phyloP scores from a whole-genome alignment of 2,888 invertebrate genomes.

The Oxycera nigricornis region DNA sequence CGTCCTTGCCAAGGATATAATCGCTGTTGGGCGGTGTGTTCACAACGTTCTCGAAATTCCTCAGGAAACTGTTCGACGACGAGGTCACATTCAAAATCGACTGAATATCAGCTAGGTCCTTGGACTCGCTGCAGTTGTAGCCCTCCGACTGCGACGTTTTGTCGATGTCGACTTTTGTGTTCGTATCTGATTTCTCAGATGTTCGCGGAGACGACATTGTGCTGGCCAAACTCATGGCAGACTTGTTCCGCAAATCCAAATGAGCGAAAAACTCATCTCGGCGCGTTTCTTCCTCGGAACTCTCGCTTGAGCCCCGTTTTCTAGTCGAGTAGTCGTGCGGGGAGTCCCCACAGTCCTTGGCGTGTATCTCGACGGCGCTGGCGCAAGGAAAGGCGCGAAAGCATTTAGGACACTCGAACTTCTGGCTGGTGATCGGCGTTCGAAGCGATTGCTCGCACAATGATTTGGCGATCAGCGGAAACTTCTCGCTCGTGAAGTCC shows the following conservation, averaged over 20 bases:
- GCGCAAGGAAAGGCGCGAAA: slow-evolving; percentile 74
- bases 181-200: slow-evolving; percentile 56
- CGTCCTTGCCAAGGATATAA: slow-evolving; percentile 62
- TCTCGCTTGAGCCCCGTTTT: slow-evolving; percentile 48
- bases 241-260: slow-evolving; percentile 77
- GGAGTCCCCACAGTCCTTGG: slow-evolving; percentile 63
- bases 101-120: slow-evolving; percentile 85
- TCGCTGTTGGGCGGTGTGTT: slow-evolving; percentile 61
- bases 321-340: slow-evolving; percentile 50
- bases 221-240: slow-evolving; percentile 65
- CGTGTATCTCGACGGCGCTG: slow-evolving; percentile 73
- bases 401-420: slow-evolving; percentile 75
- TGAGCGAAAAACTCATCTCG: slow-evolving; percentile 84
- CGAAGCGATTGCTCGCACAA: slow-evolving; percentile 73
- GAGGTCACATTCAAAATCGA: slow-evolving; percentile 82
- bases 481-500: slow-evolving; percentile 82
- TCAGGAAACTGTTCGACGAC: slow-evolving; percentile 69
- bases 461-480: slow-evolving; percentile 77
- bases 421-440: slow-evolving; percentile 66
- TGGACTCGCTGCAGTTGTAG: slow-evolving; percentile 60
- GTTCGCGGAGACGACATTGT: slow-evolving; percentile 58
- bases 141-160: slow-evolving; percentile 13
- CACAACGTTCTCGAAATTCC: slow-evolving; percentile 66
- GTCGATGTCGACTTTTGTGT: slow-evolving; percentile 49
- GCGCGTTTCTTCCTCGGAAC: slow-evolving; percentile 67